phyloP scores from a whole-genome alignment of 2,113 vertebrate genomes.

The Amblyopsis rosae region DNA sequence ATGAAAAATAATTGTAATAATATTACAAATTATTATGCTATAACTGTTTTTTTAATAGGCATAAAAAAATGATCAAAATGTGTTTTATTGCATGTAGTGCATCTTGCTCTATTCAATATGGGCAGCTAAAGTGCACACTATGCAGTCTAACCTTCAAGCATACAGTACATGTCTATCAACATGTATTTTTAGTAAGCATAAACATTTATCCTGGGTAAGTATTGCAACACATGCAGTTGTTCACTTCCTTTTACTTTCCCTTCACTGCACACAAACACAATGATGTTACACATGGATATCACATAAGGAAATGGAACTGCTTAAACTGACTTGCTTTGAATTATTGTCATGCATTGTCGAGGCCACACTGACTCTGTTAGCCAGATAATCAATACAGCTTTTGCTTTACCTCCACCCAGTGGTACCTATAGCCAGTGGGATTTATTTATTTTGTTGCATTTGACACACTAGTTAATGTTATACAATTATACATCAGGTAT shows the following conservation, averaged over 20 bases:
- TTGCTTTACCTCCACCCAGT: conserved; percentile 14
- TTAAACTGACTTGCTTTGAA: neutral
- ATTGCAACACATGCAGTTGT: neutral
- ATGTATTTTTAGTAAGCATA: too few species aligned
- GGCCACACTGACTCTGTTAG: neutral
- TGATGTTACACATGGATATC: neutral
- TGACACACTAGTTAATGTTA: conserved; percentile 6
- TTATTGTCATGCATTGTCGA: neutral
- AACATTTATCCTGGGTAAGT: neutral
- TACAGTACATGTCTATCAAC: too few species aligned
- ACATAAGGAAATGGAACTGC: neutral
- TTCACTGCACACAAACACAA: conserved; percentile 9
- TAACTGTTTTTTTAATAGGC: too few species aligned
- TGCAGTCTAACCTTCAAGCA: too few species aligned
- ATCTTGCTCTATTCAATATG: too few species aligned
- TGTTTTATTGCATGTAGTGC: too few species aligned
- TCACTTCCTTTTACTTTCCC: neutral
- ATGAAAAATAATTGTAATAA: too few species aligned
- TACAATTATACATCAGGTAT: conserved; percentile 37
- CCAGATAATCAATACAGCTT: neutral
- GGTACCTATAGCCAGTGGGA: conserved; percentile 5
- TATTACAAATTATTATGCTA: too few species aligned
- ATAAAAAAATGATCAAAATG: too few species aligned
- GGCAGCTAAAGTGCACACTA: too few species aligned
- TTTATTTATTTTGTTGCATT: neutral